A percentile compares a stretch with the other conserved stretches of the same genome.
phyloP scores from a whole-genome alignment of 2,797 vertebrate species.

The Semotilus atromaculatus region DNA sequence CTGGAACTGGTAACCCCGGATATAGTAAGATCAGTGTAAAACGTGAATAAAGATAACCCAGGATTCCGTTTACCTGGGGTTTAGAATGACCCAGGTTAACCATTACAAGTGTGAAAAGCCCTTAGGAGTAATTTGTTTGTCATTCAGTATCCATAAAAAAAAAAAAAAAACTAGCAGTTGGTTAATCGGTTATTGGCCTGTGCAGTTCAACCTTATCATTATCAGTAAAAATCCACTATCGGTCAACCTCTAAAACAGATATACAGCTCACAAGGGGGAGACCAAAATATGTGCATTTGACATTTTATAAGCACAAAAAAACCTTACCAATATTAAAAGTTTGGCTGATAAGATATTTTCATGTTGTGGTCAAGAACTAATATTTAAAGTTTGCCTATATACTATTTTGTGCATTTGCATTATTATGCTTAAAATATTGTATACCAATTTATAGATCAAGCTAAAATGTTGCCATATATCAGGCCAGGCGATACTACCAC shows the following conservation, averaged over 20 bases:
- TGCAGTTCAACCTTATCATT: no score
- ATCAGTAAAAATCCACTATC: no score
- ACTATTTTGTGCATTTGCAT: background rate
- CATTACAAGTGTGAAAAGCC: no score
- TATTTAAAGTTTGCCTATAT: background rate
- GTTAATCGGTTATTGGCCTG: no score
- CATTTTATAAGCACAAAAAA: background rate
- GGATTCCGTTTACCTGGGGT: no score
- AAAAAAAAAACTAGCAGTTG: no score
- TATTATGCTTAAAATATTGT: background rate
- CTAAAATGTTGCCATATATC: background rate
- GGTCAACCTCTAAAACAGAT: background rate
- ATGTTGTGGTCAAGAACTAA: background rate
- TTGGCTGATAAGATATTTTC: background rate
- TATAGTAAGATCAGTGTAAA: no score
- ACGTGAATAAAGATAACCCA: no score
- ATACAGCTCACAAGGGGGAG: background rate
- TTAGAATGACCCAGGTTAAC: no score
- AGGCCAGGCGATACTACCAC: background rate
- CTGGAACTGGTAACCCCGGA: no score
- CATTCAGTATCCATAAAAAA: no score
- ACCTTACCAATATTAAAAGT: background rate
- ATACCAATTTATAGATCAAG: background rate
- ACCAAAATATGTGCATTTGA: background rate
- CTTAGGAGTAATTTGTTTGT: no score